Evolutionary conservation across 2,888 invertebrate genomes (phyloP), one percentile per base, ranked within the genome.

Genomic region (Thelaira solivaga): DNA sequence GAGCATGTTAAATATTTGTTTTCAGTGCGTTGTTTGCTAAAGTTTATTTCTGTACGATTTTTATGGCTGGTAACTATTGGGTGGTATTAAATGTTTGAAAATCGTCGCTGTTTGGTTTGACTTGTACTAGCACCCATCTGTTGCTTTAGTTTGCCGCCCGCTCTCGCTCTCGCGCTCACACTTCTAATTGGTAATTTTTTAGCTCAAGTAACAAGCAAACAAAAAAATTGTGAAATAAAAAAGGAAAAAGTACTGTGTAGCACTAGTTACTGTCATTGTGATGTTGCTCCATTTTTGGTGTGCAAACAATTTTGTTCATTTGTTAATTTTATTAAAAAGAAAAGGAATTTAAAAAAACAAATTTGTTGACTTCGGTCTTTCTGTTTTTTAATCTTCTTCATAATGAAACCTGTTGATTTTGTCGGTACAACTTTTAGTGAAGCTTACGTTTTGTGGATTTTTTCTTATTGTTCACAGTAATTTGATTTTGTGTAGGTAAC

Each of bases 271-370:
- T 65, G 51, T 45, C 51, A 43, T 13, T 34, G n/a, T n/a, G 36
- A 34, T 55, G 65, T 57, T 77, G 80, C 74, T 80, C 80, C 80
- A 77, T 80, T 80, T 80, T 80, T 77, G 80, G 80, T 61, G 67
- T 64, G 62, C 64, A 77, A 77, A 76, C 69, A 80, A 43, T 69
- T 73, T 51, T 49, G 68, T 77, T 67, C 59, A 64, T 67, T 74
- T 74, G 69, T 74, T 78, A 61, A 65, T 69, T 73, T 55, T 47
- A 24, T 76, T 62, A 55, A 36, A 49, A 36, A 22, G 16, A 36
- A 1, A 13, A 24, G 16, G 13, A 31, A 53, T n/a, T n/a, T n/a
- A 45, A 13, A 5, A 53, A 49, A 31, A 51, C 18, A 36, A 41
- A 51, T 45, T 45, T 74, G 51, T 74, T 29, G 59, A 36, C 29